Base-by-base conservation (phyloP, 2,888 invertebrate genomes). In the Herminia tarsipennalis region DNA sequence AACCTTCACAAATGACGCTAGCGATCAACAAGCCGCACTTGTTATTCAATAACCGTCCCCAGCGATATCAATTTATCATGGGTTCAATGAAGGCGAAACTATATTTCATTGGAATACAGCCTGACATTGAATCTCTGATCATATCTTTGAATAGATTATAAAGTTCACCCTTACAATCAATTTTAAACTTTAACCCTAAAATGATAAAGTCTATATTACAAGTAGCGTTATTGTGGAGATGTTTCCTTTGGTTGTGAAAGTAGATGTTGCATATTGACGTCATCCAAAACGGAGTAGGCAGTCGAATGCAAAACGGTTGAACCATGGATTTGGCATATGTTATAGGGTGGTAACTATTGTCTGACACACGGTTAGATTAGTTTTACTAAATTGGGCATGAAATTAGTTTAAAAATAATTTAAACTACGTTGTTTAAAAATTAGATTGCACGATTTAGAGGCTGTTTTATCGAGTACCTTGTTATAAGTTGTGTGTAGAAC, bases 281-380 rank as follows among this genome's bases (percentile, higher is more conserved):
- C 90, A 89, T 79, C 82, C 76, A 80, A 89, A 88, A 88, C 89
- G 90, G 88, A 86, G 81, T 78, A 75, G 73, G 82, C 78, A 82
- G 83, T 78, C 84, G 86, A 88, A 90, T 90, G 90, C 90, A 89
- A 89, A 89, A 88, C 83, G 89, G 86, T 83, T 82, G 81, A 81
- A 83, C 84, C 86, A 88, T 91, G 88, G 90, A 91, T 90, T 90
- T 88, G 90, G 90, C 90, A 91, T 91, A 90, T 90, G 90, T 87
- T 89, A 83, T 81, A 83, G 86, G 86, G 86, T 82, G 76, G 81
- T 72, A 83, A 83, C 85, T 81, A 81, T 81, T 76, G 76, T 66
- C 71, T 66, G 62, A 62, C 83, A 81, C 71, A 82, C 84, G 35
- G 74, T 5, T 63, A 17, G 16, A 46, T 41, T 32, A 16, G n/a